Conservation (phyloP, 1,140 invertebrate species). For the Homarus americanus region DNA sequence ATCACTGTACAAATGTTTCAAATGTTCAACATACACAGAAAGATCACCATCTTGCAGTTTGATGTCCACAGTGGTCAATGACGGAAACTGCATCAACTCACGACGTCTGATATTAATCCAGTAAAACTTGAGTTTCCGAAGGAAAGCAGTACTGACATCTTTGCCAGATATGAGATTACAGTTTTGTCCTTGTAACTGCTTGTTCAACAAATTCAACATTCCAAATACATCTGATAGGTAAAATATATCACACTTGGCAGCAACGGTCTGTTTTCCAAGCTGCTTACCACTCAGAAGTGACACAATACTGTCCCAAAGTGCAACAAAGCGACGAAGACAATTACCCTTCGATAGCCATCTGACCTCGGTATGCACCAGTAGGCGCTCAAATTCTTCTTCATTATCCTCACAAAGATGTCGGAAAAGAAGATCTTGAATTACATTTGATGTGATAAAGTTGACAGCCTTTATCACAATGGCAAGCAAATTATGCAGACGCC, state of each 20-base stretch:
- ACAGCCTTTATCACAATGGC: no score
- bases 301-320: conserved; percentile 18
- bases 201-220: not conserved
- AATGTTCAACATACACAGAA: not conserved
- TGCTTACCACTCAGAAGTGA: conserved; percentile 8
- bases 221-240: conserved; percentile 35
- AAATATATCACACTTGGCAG: conserved; percentile 13
- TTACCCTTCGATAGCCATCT: conserved; percentile 29
- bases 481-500: no score
- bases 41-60: conserved; percentile 1
- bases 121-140: conserved; percentile 24
- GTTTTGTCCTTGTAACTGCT: not conserved
- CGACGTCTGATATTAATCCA: conserved; percentile 9
- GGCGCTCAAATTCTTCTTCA: conserved; percentile 14
- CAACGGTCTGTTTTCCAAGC: not conserved
- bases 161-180: not conserved
- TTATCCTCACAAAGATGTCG: not conserved
- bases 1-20: not conserved
- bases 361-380: conserved; percentile 11
- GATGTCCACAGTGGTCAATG: not conserved
- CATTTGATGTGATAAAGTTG: no score
- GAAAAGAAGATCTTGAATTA: not conserved
- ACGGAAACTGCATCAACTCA: conserved; percentile 30
- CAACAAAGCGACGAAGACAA: conserved; percentile 21
- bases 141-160: not conserved